Conservation (phyloP, 1,140 invertebrate species). For the Apis florea region DNA sequence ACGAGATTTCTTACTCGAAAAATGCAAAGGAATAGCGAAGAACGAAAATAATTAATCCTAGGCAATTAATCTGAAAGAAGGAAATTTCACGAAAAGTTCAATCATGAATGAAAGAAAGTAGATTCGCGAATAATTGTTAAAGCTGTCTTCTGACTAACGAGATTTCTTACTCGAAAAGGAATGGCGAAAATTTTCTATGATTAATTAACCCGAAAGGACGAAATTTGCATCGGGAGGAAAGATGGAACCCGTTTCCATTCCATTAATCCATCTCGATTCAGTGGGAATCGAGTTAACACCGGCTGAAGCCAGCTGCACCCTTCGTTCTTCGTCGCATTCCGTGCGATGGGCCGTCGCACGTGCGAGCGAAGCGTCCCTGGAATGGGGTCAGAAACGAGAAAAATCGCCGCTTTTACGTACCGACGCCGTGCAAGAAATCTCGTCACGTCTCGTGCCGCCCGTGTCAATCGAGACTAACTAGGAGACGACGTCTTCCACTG, state of each 20-base stretch:
- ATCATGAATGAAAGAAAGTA: too few species aligned
- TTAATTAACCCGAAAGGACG: neutral
- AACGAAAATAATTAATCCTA: too few species aligned
- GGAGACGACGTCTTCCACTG: neutral
- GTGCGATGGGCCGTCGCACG: slow-evolving; percentile 18
- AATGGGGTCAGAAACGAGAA: slow-evolving; percentile 49
- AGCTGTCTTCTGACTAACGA: too few species aligned
- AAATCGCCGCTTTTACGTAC: slow-evolving; percentile 28
- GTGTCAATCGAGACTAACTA: slow-evolving; percentile 19
- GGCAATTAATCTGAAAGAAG: neutral
- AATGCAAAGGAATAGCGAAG: too few species aligned
- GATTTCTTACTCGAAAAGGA: too few species aligned
- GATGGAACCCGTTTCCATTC: neutral
- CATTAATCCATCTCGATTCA: slow-evolving; percentile 39
- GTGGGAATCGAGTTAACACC: slow-evolving; percentile 41
- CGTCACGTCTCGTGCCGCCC: slow-evolving; percentile 27
- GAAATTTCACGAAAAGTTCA: too few species aligned
- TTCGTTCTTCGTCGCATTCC: slow-evolving; percentile 48
- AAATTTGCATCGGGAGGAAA: too few species aligned
- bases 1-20: too few species aligned
- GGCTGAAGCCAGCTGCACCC: slow-evolving; percentile 31
- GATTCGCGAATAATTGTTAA: too few species aligned
- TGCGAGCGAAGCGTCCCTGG: slow-evolving; percentile 27
- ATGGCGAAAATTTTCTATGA: too few species aligned
- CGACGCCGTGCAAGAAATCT: slow-evolving; percentile 27